These are phyloP conservation scores for Stomatorhinus walkeri DNA, from an alignment of 2,797 vertebrate species.

Conservation along the genomic window DNA sequence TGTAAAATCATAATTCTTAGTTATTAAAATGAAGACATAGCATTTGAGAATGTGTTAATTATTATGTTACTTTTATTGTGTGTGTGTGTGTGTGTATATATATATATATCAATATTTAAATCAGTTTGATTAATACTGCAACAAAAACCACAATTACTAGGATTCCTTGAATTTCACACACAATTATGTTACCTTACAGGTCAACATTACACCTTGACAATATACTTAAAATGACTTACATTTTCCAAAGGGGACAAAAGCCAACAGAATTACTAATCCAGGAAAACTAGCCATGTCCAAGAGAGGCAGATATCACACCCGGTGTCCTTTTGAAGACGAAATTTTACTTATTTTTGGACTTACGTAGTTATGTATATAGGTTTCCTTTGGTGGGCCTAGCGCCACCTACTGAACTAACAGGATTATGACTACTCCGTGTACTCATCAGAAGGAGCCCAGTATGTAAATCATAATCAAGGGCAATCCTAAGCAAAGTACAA, in stretches of 20 bases:
- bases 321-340: constrained; percentile 57
- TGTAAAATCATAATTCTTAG: not conserved
- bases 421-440: not conserved
- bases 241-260: constrained; percentile 47
- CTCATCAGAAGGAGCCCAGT: not conserved
- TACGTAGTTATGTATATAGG: not conserved
- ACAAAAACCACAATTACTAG: not conserved
- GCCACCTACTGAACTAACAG: not conserved
- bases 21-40: not conserved
- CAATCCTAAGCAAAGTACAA: not conserved
- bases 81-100: not conserved
- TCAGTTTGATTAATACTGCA: constrained; percentile 35
- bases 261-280: constrained; percentile 62
- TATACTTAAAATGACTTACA: constrained; percentile 50
- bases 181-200: not conserved
- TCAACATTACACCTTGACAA: not conserved
- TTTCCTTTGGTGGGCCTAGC: not conserved
- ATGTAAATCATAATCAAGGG: not conserved
- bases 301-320: constrained; percentile 61
- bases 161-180: not conserved
- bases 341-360: constrained; percentile 13
- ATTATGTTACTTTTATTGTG: not conserved
- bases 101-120: not conserved
- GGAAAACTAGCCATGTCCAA: constrained; percentile 71
- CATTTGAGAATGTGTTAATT: not conserved